Conservation (phyloP, 2,113 vertebrate genomes). For the Silurus asotus region DNA sequence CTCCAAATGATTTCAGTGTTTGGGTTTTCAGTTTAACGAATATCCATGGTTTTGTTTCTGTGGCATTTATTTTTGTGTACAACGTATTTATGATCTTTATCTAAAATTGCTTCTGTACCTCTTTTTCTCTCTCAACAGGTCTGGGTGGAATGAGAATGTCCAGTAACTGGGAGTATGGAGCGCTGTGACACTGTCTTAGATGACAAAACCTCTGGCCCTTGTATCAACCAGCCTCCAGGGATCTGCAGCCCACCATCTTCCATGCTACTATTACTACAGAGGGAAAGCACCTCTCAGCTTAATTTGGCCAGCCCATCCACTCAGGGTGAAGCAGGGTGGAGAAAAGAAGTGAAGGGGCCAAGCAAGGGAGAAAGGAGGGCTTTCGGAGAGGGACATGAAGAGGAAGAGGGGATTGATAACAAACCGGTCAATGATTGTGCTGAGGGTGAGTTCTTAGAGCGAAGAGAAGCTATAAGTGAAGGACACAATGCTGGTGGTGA, state of each 20-base stretch:
- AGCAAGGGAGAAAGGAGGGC: slow-evolving; percentile 63
- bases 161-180: slow-evolving; percentile 85
- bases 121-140: slow-evolving; percentile 56
- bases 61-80: background rate
- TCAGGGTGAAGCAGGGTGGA: slow-evolving; percentile 53
- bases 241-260: slow-evolving; percentile 71
- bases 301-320: slow-evolving; percentile 32
- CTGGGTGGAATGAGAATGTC: slow-evolving; percentile 85
- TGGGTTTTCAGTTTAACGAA: background rate
- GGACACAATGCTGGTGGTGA: slow-evolving; percentile 76
- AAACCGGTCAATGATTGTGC: slow-evolving; percentile 40
- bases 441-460: slow-evolving; percentile 72
- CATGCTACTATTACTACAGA: slow-evolving; percentile 46
- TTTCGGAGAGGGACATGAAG: slow-evolving; percentile 71
- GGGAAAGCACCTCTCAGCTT: slow-evolving; percentile 46
- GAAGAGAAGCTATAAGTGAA: slow-evolving; percentile 65
- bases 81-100: background rate
- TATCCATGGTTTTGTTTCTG: background rate
- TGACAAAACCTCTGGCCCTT: slow-evolving; percentile 79
- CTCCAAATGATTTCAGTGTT: background rate
- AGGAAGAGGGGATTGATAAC: slow-evolving; percentile 27
- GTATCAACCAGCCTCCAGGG: slow-evolving; percentile 67
- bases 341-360: slow-evolving; percentile 73
- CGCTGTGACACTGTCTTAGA: slow-evolving; percentile 90
- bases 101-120: background rate